phyloP scores from a whole-genome alignment of 2,113 vertebrate species.

The Fulica atra region DNA sequence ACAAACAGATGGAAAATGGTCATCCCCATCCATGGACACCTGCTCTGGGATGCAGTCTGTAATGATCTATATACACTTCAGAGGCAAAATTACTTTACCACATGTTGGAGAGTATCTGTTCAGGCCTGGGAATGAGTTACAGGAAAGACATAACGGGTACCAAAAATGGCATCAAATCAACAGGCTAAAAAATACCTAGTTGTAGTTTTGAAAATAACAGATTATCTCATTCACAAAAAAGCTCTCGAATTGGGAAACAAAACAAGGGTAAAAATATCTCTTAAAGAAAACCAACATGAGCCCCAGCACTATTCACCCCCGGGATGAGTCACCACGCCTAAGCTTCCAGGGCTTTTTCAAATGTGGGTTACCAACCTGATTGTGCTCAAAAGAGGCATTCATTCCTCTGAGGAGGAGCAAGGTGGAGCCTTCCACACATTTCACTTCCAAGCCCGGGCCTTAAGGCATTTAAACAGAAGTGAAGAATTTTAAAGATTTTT shows the following conservation, averaged over 20 bases:
- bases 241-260: constrained; percentile 12
- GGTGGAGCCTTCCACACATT: not conserved
- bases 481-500: not conserved
- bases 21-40: constrained; percentile 44
- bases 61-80: constrained; percentile 42
- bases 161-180: constrained; percentile 18
- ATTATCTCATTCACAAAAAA: constrained; percentile 63
- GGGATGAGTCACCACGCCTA: not conserved
- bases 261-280: constrained; percentile 14
- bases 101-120: constrained; percentile 22
- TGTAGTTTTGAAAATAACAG: constrained; percentile 54
- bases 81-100: constrained; percentile 53
- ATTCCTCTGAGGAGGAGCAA: not conserved
- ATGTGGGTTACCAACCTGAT: not conserved
- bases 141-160: constrained; percentile 18
- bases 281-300: not conserved
- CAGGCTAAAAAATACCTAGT: not conserved
- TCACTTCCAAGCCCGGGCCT: not conserved
- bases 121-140: constrained; percentile 33
- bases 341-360: not conserved
- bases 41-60: constrained; percentile 45
- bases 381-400: not conserved
- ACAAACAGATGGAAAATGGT: constrained; percentile 67
- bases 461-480: not conserved
- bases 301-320: not conserved